Evolutionary conservation across 2,113 vertebrate species (phyloP), one percentile per base, ranked within the genome.

Genomic region (Melospiza melodia): DNA sequence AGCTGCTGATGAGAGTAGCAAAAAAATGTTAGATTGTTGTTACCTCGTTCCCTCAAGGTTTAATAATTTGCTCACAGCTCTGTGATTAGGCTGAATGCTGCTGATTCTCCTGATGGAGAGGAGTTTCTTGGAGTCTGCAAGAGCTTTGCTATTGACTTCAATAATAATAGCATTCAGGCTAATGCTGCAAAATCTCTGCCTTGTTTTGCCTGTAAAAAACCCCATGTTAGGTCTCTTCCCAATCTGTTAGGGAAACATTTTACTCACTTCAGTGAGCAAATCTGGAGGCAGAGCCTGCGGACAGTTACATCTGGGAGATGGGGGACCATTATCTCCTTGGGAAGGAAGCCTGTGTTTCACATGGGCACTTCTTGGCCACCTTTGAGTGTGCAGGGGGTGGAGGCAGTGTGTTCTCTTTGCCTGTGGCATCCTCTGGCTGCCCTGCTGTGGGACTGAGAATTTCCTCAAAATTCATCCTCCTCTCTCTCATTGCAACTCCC

Each of bases 71-170:
- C 78, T 92, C 65, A 43, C 33, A 59, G 37, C 23, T 58, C 61
- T 89, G 41, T 90, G 86, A 87, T 95, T 68, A 88, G 85, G 43
- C 83, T 72, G 83, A 73, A 68, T 0, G 5, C 35, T 87, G 61
- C n/a, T 92, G n/a, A 71, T 86, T 87, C 21, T 89, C 44, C 58
- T 79, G 61, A 62, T 72, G 88, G 77, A 74, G 71, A 83, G 27
- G n/a, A 88, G 37, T 55, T 71, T 79, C 54, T 54, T 83, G 55
- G 44, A 88, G 31, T 58, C 90, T 41, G 37, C 44, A 80, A 74
- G 68, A 93, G 61, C 71, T 87, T 91, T 94, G 69, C 77, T 87
- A 8, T 91, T 79, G 62, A 68, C 73, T 91, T 91, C 62, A 82
- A 3, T 63, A 91, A 44, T 46, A 77, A 54, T 31, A 81, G 28